phyloP scores from a whole-genome alignment of 2,113 vertebrate species.

The Neotoma lepida region DNA sequence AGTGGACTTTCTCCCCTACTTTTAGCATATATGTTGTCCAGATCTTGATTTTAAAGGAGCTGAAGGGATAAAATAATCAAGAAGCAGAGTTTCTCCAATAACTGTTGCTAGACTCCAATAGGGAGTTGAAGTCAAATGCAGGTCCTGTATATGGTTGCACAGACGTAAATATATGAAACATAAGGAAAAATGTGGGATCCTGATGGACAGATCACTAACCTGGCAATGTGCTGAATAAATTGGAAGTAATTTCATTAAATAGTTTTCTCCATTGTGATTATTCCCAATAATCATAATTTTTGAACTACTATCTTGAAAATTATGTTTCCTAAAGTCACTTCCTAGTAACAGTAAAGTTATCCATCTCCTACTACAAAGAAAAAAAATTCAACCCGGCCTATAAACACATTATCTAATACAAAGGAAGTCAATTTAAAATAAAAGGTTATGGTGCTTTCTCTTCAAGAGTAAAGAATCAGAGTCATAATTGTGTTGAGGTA shows the following conservation, averaged over 20 bases:
- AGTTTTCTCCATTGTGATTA: conserved; percentile 70
- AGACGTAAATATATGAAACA: conserved; percentile 42
- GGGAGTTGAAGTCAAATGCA: conserved; percentile 26
- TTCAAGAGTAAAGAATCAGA: conserved; percentile 36
- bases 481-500: conserved; percentile 51
- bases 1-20: not conserved
- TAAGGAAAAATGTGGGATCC: conserved; percentile 27
- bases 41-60: conserved; percentile 47
- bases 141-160: not conserved
- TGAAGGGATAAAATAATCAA: not conserved
- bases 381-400: conserved; percentile 62
- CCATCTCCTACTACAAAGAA: conserved; percentile 51
- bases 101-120: not conserved
- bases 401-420: conserved; percentile 61
- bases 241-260: conserved; percentile 75
- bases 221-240: conserved; percentile 56
- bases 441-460: conserved; percentile 57
- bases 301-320: conserved; percentile 40
- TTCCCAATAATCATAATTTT: conserved; percentile 67
- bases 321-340: conserved; percentile 31
- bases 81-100: not conserved
- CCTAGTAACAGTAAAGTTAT: conserved; percentile 54
- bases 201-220: conserved; percentile 40
- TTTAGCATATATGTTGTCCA: not conserved
- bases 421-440: conserved; percentile 66